Evolutionary conservation across 2,113 vertebrate species (phyloP).

Genomic region (Uropsilus gracilis): DNA sequence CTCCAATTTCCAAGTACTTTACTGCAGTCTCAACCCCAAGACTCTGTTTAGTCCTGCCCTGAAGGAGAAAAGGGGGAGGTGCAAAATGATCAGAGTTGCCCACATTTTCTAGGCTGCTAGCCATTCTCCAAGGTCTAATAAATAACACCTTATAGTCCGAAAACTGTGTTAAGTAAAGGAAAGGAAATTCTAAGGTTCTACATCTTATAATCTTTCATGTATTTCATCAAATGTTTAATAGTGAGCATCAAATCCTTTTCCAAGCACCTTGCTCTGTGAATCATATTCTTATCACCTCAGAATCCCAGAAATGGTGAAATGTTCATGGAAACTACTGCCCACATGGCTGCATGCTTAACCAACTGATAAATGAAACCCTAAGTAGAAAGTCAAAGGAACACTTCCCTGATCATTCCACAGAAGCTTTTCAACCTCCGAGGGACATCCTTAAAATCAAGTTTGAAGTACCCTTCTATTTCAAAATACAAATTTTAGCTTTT

Average conservation of each 20-base stretch:
- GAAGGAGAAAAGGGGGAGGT: background rate
- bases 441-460: conserved; percentile 28
- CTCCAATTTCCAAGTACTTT: background rate
- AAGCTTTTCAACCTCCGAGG: conserved; percentile 58
- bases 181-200: background rate
- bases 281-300: background rate
- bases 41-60: background rate
- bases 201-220: background rate
- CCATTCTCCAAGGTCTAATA: background rate
- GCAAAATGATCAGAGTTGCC: background rate
- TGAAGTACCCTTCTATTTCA: background rate
- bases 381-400: conserved; percentile 46
- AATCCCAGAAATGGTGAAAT: background rate
- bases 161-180: background rate
- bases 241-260: background rate
- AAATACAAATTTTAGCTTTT: background rate
- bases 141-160: background rate
- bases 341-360: background rate
- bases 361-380: conserved; percentile 21
- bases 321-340: background rate
- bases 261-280: background rate
- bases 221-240: background rate
- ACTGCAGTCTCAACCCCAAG: background rate
- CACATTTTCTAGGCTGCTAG: background rate
- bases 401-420: conserved; percentile 66